Conservation (phyloP, 2,113 vertebrate genomes). For the Pluvialis apricaria region DNA sequence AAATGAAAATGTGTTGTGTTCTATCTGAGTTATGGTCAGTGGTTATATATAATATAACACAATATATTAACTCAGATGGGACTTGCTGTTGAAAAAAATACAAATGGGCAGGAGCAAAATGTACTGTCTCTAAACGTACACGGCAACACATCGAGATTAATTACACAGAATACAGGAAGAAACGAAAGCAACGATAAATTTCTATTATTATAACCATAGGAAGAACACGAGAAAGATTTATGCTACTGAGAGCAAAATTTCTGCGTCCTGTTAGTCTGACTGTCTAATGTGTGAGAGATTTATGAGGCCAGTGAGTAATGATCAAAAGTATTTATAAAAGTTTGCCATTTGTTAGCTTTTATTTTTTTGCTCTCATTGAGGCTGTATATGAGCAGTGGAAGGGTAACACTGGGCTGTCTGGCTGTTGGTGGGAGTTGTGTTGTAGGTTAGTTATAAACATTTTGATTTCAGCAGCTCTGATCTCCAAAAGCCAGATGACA, state of each 20-base stretch:
- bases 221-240: conserved; percentile 45
- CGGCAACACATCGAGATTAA: conserved; percentile 35
- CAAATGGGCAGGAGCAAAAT: conserved; percentile 43
- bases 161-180: conserved; percentile 27
- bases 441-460: background rate
- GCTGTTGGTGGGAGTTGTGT: background rate
- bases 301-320: conserved; percentile 9
- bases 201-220: conserved; percentile 28
- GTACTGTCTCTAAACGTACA: conserved; percentile 31
- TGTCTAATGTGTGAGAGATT: conserved; percentile 44
- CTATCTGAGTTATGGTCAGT: conserved; percentile 72
- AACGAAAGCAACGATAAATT: conserved; percentile 59
- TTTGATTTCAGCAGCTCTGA: background rate
- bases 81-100: conserved; percentile 41
- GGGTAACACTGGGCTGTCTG: background rate
- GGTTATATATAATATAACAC: conserved; percentile 66
- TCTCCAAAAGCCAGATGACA: background rate
- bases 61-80: conserved; percentile 73
- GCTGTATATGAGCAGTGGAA: background rate
- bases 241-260: conserved; percentile 31
- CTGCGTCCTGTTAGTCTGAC: conserved; percentile 37
- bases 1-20: conserved; percentile 76
- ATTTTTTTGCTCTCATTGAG: background rate
- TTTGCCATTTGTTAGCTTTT: conserved; percentile 29
- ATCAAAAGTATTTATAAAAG: conserved; percentile 25